Base-by-base conservation (phyloP, 2,113 vertebrate species). In the Hipposideros armiger region DNA sequence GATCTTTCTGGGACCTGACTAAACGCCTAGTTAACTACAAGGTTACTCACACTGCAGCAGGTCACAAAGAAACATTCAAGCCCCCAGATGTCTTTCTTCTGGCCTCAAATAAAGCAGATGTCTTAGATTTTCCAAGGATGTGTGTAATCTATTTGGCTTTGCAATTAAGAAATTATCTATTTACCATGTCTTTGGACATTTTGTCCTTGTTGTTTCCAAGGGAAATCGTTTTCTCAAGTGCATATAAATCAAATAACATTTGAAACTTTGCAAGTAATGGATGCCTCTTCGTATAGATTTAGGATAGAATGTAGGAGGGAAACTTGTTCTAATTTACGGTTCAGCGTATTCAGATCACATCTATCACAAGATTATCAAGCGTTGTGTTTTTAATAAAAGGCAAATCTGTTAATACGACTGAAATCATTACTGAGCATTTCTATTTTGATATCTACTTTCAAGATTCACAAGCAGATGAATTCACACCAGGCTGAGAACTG, bases 11-110 rank as follows among this genome's bases (percentile, higher is more conserved):
- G 78, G 78, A 91, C 89, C 94, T 97, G 95, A 96, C 94, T 98
- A 98, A 99, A 98, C 97, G 98, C 96, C 98, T 98, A 97, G 91
- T 98, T 98, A 98, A 98, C 97, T 93, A 95, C 90, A 97, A 98
- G 96, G 96, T 97, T 98, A 97, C 96, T 92, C 94, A 97, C 97
- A 95, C 91, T 97, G 95, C 97, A 98, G 96, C 94, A 96, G 87
- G 96, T 97, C 60, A 96, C 95, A 98, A 83, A 97, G 93, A 94
- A 97, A 95, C 93, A 69, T 96, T 95, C 97, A 95, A 96, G 95
- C 69, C 96, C 96, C 97, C 74, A 98, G 93, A 98, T 97, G 93
- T 95, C 96, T 98, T 91, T 95, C 94, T 98, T 94, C 94, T 96
- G 98, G 95, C 56, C 93, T 98, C 95, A 97, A 95, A 98, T 96